Percentiles rank a stretch among this genome's conserved stretches.
phyloP scores from a whole-genome alignment of 2,113 vertebrate genomes.

The Helogale parvula region DNA sequence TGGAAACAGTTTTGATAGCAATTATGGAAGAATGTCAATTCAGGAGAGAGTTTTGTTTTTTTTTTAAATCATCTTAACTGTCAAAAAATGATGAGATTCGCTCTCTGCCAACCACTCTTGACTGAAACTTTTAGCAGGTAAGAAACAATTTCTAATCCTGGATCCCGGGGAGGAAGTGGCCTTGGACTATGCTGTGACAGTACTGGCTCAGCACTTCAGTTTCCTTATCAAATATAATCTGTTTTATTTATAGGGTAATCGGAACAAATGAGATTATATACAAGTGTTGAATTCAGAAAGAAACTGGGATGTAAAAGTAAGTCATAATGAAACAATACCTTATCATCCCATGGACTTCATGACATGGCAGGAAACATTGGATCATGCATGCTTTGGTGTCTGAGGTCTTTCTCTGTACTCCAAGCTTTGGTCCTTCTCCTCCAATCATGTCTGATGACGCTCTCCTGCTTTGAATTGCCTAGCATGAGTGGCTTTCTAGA shows the following conservation, averaged over 20 bases:
- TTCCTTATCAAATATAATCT: not conserved
- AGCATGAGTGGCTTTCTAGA: not conserved
- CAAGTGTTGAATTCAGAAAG: not conserved
- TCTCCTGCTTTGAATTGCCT: not conserved
- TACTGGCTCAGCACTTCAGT: not conserved
- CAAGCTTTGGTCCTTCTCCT: not conserved
- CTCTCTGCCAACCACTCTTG: not conserved
- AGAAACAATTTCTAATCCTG: not conserved
- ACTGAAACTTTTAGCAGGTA: not conserved
- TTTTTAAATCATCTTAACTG: not conserved
- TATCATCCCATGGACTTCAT: not conserved
- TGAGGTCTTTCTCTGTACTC: not conserved
- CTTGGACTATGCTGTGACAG: not conserved
- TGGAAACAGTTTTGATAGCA: not conserved
- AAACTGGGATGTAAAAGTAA: not conserved
- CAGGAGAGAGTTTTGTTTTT: no score
- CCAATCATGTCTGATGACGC: not conserved
- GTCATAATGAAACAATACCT: not conserved
- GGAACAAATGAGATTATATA: not conserved
- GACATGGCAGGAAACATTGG: not conserved
- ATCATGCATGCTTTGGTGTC: not conserved
- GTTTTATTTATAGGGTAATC: not conserved
- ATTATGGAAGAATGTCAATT: not conserved
- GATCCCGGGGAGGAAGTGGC: not conserved
- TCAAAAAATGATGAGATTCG: not conserved